Conservation (phyloP, 2,113 vertebrate species). For the Cryptoleucopteryx plumbea region DNA sequence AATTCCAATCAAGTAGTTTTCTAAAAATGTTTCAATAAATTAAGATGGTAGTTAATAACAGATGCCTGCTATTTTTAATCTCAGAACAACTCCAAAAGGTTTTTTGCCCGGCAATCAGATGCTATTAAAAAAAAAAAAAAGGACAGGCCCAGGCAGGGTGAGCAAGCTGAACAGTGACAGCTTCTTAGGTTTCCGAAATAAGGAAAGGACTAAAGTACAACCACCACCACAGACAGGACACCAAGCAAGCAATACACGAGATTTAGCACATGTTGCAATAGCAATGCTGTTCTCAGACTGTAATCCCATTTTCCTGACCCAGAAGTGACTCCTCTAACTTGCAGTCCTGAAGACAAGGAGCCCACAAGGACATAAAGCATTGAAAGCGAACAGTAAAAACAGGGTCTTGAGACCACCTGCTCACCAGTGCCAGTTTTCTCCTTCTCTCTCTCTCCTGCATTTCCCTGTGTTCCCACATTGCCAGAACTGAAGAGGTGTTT, state of each 20-base stretch:
- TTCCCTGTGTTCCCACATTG: neutral
- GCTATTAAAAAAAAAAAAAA: neutral
- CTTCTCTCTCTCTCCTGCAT: neutral
- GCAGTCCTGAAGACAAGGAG: neutral
- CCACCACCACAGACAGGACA: neutral
- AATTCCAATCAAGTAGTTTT: neutral
- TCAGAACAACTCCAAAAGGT: neutral
- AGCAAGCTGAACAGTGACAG: neutral
- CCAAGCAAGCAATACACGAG: neutral
- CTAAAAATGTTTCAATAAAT: neutral
- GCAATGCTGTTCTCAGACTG: neutral
- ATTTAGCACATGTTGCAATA: rapidly evolving
- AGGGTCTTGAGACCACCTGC: neutral
- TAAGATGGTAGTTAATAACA: neutral
- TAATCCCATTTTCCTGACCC: neutral
- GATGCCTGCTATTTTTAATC: neutral
- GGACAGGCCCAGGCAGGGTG: neutral
- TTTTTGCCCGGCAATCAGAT: neutral
- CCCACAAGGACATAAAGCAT: neutral
- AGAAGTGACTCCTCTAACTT: neutral
- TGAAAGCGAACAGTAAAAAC: neutral
- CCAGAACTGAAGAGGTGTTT: neutral
- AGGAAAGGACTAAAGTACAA: neutral
- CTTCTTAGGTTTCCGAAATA: neutral
- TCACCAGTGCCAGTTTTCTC: neutral